Evolutionary conservation across 2,797 vertebrate genomes (phyloP).

Genomic region (Arctocebus calabarensis): DNA sequence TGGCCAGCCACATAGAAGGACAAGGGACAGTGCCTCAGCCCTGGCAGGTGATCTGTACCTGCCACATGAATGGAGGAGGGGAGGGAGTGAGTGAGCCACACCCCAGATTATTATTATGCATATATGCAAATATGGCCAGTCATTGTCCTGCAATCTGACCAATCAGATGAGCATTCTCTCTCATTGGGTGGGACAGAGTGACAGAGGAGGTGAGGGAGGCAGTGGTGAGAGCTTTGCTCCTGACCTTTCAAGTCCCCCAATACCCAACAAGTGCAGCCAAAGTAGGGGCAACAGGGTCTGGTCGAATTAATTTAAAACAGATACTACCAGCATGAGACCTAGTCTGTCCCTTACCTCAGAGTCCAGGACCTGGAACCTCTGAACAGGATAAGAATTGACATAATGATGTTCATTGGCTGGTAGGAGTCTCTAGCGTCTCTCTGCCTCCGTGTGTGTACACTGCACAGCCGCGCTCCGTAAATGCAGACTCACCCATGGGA

Average conservation of each 20-base stretch:
- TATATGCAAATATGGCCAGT: not conserved
- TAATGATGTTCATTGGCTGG: not conserved
- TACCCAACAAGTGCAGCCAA: not conserved
- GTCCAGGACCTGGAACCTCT: not conserved
- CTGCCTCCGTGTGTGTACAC: not conserved
- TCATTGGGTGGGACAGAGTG: not conserved
- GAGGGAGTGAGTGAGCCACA: not conserved
- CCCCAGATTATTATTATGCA: not conserved
- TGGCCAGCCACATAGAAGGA: not conserved
- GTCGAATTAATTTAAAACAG: not conserved
- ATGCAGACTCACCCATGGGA: accelerated
- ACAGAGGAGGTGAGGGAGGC: not conserved
- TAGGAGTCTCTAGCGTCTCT: not conserved
- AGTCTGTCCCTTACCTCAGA: not conserved
- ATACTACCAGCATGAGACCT: not conserved
- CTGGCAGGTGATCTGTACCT: not conserved
- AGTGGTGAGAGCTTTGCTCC: not conserved
- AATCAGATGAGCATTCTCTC: not conserved
- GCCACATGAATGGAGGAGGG: not conserved
- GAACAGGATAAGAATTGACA: not conserved
- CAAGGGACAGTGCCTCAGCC: not conserved
- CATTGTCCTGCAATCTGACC: not conserved
- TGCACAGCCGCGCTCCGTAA: not conserved
- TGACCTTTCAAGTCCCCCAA: not conserved
- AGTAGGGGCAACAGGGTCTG: too few species aligned